A percentile compares a stretch with the other conserved stretches of the same genome.
Conservation (phyloP, 2,888 invertebrate genomes). For the Limnephilus marmoratus region DNA sequence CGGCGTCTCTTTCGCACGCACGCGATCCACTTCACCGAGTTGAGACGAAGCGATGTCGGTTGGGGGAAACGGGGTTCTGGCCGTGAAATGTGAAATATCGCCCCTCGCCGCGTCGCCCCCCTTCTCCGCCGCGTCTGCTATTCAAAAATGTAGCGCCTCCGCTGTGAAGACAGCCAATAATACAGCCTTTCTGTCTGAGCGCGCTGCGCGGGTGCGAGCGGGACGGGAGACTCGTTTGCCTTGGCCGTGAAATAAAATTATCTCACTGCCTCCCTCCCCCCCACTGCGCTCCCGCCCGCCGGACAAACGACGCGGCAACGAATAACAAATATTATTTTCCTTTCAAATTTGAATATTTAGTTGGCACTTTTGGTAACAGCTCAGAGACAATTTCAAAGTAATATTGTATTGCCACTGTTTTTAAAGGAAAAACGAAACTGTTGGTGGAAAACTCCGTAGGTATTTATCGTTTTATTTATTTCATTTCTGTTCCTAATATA, state of each 20-base stretch:
- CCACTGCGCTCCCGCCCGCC: background rate
- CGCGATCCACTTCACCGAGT: background rate
- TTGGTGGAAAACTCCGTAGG: background rate
- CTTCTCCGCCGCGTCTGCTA: background rate
- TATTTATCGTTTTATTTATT: too few relatives aligned
- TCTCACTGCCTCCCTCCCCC: slow-evolving; percentile 47
- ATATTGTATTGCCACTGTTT: background rate
- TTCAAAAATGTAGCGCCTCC: slow-evolving; percentile 16
- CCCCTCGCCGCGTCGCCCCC: slow-evolving; percentile 44
- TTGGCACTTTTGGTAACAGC: background rate
- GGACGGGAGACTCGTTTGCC: slow-evolving; percentile 48
- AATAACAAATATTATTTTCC: slow-evolving; percentile 14
- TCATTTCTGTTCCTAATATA: background rate
- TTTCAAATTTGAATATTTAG: slow-evolving; percentile 8
- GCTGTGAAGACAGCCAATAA: background rate
- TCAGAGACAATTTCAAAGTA: background rate
- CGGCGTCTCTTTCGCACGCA: slow-evolving; percentile 42
- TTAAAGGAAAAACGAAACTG: background rate
- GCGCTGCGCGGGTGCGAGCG: slow-evolving; percentile 29
- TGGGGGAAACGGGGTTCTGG: slow-evolving; percentile 54
- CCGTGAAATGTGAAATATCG: slow-evolving; percentile 56
- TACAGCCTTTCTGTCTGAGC: slow-evolving; percentile 24
- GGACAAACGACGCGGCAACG: background rate
- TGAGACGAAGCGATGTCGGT: background rate
- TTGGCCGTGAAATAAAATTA: slow-evolving; percentile 62